phyloP scores from a whole-genome alignment of 2,113 vertebrate genomes.

The Pelvicachromis taeniatus region DNA sequence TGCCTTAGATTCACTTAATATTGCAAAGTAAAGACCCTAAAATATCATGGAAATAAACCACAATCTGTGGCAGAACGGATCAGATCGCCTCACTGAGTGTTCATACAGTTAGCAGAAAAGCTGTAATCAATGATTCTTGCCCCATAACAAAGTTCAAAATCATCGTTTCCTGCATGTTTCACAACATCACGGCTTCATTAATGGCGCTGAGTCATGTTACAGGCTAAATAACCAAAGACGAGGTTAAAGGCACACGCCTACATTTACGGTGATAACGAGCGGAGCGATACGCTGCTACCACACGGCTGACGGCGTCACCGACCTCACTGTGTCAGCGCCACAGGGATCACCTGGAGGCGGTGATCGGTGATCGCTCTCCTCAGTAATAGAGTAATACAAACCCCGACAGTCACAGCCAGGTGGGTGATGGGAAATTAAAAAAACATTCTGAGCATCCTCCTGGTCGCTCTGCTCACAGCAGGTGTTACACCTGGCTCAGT shows the following conservation, averaged over 20 bases:
- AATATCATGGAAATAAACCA: not conserved
- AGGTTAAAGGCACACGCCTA: not conserved
- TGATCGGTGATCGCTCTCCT: not conserved
- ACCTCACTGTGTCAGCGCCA: not conserved
- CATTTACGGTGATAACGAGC: not conserved
- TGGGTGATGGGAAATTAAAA: not conserved
- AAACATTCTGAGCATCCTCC: not conserved
- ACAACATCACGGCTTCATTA: not conserved
- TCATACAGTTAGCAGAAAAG: not conserved
- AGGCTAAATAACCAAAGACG: not conserved
- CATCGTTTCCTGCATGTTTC: not conserved
- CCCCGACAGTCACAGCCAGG: not conserved
- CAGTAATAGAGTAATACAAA: not conserved
- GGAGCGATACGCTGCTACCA: rapidly evolving
- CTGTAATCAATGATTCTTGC: not conserved
- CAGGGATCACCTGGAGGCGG: not conserved
- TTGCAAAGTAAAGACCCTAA: not conserved
- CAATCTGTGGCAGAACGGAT: not conserved
- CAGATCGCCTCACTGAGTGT: not conserved
- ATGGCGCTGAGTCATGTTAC: rapidly evolving
- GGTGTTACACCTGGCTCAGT: not conserved
- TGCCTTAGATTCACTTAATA: too few relatives aligned
- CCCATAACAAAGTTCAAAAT: rapidly evolving
- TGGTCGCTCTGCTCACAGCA: not conserved
- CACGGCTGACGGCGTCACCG: too few relatives aligned